phyloP scores from a whole-genome alignment of 2,797 vertebrate species.

The Helarctos malayanus region DNA sequence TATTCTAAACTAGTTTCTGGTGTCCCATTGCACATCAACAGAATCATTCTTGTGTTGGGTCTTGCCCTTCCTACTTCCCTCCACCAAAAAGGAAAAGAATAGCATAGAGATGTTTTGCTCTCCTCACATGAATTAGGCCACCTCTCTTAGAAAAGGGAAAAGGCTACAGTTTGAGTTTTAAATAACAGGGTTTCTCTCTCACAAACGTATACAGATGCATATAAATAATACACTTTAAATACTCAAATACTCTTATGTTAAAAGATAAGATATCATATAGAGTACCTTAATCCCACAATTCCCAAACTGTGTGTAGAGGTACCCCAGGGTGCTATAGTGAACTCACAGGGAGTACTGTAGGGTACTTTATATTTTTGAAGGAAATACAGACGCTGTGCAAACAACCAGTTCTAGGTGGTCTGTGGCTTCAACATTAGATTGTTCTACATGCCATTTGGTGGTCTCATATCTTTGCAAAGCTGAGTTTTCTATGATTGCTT shows the following conservation, averaged over 20 bases:
- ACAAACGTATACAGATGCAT: not conserved
- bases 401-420: not conserved
- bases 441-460: not conserved
- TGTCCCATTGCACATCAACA: not conserved
- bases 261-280: not conserved
- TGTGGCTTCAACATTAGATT: not conserved
- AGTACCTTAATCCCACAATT: not conserved
- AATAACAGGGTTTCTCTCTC: not conserved
- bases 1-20: not conserved
- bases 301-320: not conserved
- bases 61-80: not conserved
- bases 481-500: not conserved
- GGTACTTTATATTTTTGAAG: not conserved
- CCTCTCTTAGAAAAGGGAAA: conserved; percentile 21
- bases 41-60: not conserved
- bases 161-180: not conserved
- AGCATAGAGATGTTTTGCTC: not conserved
- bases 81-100: not conserved
- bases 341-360: not conserved
- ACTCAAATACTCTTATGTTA: not conserved
- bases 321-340: not conserved
- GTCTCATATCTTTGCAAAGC: not conserved
- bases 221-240: not conserved
- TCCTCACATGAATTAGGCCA: not conserved
- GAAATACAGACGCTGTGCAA: not conserved